Evolutionary conservation across 2,113 vertebrate genomes (phyloP).

Genomic region (Platycercus adscitus): DNA sequence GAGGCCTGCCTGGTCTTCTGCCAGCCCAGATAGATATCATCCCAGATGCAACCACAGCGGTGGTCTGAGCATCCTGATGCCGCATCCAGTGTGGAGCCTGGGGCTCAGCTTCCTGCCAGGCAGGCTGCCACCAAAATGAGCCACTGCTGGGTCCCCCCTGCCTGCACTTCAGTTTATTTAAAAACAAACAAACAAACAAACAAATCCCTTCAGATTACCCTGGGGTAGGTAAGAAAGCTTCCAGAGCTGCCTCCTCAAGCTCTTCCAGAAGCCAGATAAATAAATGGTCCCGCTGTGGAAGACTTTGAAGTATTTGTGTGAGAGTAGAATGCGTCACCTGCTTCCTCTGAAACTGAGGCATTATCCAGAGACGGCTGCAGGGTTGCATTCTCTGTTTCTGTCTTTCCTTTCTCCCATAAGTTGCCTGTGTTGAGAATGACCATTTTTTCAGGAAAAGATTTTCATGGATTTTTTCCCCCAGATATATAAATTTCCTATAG

Average conservation of each 20-base stretch:
- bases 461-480: neutral
- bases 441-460: neutral
- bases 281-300: neutral
- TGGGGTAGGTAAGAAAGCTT: neutral
- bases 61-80: neutral
- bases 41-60: fast-evolving
- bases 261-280: neutral
- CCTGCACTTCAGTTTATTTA: neutral
- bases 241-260: neutral
- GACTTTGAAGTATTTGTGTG: fast-evolving
- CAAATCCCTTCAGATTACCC: neutral
- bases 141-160: neutral
- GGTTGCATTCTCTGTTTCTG: neutral
- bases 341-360: neutral
- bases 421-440: neutral
- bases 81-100: fast-evolving
- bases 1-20: neutral
- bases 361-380: neutral
- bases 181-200: neutral
- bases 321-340: fast-evolving
- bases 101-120: neutral
- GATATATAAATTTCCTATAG: fast-evolving
- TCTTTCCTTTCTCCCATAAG: neutral
- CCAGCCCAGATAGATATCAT: neutral
- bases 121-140: neutral